These are phyloP conservation scores for Gorsachius goisagi DNA, from an alignment of 2,113 vertebrate species.

Conservation along the genomic window DNA sequence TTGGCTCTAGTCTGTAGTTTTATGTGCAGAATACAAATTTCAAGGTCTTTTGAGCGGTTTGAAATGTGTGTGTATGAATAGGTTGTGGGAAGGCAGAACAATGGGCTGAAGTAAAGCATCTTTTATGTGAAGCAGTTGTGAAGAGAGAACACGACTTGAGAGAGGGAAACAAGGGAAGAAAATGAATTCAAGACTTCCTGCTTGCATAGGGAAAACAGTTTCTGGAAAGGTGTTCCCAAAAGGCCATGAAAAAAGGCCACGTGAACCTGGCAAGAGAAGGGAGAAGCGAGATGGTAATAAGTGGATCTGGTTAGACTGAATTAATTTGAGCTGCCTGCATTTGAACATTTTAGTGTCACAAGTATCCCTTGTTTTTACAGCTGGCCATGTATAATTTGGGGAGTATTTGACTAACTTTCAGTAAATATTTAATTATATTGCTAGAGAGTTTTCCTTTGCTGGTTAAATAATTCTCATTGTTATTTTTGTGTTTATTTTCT, in stretches of 20 bases:
- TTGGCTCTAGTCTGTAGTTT: conserved; percentile 13
- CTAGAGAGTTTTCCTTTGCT: neutral
- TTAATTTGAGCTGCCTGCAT: neutral
- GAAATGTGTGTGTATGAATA: conserved; percentile 44
- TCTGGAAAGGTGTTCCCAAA: conserved; percentile 4
- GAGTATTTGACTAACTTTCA: neutral
- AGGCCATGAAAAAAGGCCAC: neutral
- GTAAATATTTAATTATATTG: neutral
- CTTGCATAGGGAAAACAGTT: neutral
- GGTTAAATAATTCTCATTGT: neutral
- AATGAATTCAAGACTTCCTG: neutral
- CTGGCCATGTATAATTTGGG: neutral
- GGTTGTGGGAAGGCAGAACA: conserved; percentile 46
- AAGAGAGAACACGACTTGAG: conserved; percentile 12
- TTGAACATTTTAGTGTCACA: neutral
- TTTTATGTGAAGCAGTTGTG: conserved; percentile 32
- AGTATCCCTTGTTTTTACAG: neutral
- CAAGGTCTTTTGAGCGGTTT: conserved; percentile 32
- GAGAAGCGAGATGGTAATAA: neutral
- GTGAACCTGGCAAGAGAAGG: neutral
- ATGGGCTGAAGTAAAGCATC: conserved; percentile 29
- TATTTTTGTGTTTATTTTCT: neutral
- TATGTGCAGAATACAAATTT: conserved; percentile 60
- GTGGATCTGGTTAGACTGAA: neutral
- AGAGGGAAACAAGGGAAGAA: conserved; percentile 17